Evolutionary conservation across 2,888 invertebrate genomes (phyloP).

Genomic region (Alentia gelatinosa): DNA sequence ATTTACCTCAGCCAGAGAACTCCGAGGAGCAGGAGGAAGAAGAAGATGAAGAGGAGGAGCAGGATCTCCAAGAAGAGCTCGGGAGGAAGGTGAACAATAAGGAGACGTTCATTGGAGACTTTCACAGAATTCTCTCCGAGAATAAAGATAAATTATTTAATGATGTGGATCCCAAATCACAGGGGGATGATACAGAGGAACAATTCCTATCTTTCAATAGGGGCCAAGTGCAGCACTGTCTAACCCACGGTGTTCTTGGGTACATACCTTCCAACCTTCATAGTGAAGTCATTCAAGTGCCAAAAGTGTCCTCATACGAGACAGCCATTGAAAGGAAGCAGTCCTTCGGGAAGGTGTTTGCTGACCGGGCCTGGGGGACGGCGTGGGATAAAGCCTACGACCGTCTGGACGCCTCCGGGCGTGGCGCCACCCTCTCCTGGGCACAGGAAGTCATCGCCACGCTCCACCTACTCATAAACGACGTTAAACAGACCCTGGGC

Average conservation of each 20-base stretch:
- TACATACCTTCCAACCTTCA: not conserved
- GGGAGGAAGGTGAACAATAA: not conserved
- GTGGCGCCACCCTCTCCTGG: slow-evolving; percentile 64
- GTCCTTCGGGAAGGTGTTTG: slow-evolving; percentile 62
- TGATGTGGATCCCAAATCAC: not conserved
- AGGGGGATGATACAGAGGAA: not conserved
- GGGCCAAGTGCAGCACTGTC: slow-evolving; percentile 53
- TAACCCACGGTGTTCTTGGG: slow-evolving; percentile 60
- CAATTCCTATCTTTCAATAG: not conserved
- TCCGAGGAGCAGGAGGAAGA: not conserved
- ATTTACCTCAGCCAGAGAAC: not conserved
- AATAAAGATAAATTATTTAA: not conserved
- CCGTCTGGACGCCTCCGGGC: slow-evolving; percentile 61
- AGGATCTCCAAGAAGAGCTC: not conserved
- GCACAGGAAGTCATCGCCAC: slow-evolving; percentile 62
- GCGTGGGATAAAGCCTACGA: slow-evolving; percentile 61
- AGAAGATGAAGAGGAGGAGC: not conserved
- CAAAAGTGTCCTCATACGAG: slow-evolving; percentile 18
- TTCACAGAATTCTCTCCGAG: not conserved
- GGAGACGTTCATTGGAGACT: not conserved
- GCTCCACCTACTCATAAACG: slow-evolving; percentile 60
- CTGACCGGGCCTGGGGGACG: slow-evolving; percentile 60
- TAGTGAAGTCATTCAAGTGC: not conserved
- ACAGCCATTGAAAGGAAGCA: not conserved
- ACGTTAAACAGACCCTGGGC: slow-evolving; percentile 55